These are phyloP conservation scores for Pluvianellus socialis DNA, from an alignment of 2,113 vertebrate genomes.

Conservation along the genomic window DNA sequence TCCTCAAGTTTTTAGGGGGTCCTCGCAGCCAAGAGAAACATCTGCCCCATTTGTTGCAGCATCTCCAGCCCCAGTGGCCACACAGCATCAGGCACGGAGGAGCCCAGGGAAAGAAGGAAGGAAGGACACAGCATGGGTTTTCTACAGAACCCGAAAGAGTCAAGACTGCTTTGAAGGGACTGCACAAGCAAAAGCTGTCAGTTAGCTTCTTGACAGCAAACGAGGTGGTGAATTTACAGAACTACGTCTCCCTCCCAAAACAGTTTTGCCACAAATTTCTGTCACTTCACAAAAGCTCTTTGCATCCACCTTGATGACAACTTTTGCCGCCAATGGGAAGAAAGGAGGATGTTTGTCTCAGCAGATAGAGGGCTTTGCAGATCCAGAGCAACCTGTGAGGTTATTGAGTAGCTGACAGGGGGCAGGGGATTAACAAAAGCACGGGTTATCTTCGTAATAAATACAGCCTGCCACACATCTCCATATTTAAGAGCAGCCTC, in stretches of 20 bases:
- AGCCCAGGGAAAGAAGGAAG: background rate
- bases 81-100: background rate
- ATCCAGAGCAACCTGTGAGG: conserved; percentile 5
- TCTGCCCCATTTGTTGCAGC: background rate
- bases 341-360: background rate
- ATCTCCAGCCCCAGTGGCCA: background rate
- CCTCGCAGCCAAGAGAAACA: background rate
- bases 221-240: background rate
- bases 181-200: background rate
- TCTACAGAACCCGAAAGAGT: background rate
- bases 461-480: conserved; percentile 33
- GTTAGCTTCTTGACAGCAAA: background rate
- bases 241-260: background rate
- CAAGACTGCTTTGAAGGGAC: background rate
- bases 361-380: background rate
- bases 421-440: conserved; percentile 16
- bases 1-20: background rate
- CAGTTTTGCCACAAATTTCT: background rate
- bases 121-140: background rate
- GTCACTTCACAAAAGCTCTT: background rate
- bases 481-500: conserved; percentile 32
- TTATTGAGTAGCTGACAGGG: conserved; percentile 26
- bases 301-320: background rate
- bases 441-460: conserved; percentile 43
- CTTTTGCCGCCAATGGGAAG: background rate